Percentiles rank a stretch among this genome's conserved stretches.
phyloP scores from a whole-genome alignment of 2,888 invertebrate species.

The Mimas tiliae region DNA sequence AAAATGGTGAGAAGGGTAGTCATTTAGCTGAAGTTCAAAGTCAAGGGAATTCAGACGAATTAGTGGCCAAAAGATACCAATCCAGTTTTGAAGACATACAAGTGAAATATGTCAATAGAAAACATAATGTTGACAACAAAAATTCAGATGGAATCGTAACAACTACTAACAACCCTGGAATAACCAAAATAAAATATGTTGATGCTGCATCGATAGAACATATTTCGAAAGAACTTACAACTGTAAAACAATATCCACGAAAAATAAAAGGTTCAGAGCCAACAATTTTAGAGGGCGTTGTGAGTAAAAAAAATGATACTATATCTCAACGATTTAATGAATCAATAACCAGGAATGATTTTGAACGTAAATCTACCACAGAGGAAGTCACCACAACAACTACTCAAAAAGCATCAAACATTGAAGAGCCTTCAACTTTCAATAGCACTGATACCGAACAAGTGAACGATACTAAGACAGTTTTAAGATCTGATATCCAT shows the following conservation, averaged over 20 bases:
- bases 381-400: neutral
- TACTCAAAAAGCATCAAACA: neutral
- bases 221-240: neutral
- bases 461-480: neutral
- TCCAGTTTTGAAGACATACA: conserved; percentile 36
- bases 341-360: neutral
- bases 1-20: neutral
- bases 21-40: neutral
- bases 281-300: neutral
- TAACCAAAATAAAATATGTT: conserved; percentile 2
- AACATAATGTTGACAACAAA: neutral
- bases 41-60: neutral
- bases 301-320: neutral
- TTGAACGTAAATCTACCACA: neutral
- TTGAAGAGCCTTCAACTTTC: no score
- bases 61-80: neutral
- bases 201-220: conserved; percentile 1
- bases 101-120: conserved; percentile 35
- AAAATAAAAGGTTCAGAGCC: neutral
- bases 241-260: neutral
- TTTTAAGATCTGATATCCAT: neutral
- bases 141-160: neutral
- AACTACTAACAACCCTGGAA: neutral
- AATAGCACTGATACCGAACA: neutral
- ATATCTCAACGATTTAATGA: conserved; percentile 3